phyloP scores from a whole-genome alignment of 2,797 vertebrate species.

The Phoxinus dragarum region DNA sequence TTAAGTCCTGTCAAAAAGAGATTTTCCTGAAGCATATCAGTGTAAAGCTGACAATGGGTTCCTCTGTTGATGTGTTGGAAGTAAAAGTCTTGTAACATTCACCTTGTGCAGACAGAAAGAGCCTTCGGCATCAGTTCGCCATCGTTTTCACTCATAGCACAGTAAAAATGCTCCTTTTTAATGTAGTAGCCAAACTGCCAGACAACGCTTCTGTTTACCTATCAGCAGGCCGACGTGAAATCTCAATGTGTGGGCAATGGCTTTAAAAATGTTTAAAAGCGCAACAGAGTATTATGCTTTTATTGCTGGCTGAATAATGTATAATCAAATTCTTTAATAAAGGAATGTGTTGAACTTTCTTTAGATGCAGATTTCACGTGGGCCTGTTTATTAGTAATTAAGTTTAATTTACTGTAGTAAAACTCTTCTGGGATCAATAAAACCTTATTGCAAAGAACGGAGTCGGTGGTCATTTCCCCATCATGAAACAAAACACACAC shows the following conservation, averaged over 20 bases:
- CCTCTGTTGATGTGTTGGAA: neutral
- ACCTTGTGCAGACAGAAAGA: neutral
- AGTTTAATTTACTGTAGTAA: slow-evolving; percentile 8
- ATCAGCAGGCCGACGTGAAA: slow-evolving; percentile 12
- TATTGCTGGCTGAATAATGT: neutral
- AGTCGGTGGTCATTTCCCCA: neutral
- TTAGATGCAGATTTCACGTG: neutral
- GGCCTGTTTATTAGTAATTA: slow-evolving; percentile 25
- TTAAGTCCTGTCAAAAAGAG: neutral
- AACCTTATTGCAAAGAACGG: slow-evolving; percentile 12
- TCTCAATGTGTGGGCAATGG: neutral
- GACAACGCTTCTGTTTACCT: neutral
- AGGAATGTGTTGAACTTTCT: neutral
- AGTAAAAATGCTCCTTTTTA: slow-evolving; percentile 1
- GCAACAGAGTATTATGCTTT: neutral
- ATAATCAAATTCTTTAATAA: neutral
- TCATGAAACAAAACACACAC: slow-evolving; percentile 62
- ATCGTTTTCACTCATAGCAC: neutral
- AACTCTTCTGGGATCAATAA: slow-evolving; percentile 40
- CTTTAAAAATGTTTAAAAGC: neutral
- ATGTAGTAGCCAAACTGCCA: slow-evolving; percentile 23
- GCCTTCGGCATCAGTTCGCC: neutral
- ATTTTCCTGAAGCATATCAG: neutral
- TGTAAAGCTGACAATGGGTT: slow-evolving; percentile 4
- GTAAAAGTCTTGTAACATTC: neutral